Evolutionary conservation across 2,888 invertebrate genomes (phyloP).

Genomic region (Machimus atricapillus): DNA sequence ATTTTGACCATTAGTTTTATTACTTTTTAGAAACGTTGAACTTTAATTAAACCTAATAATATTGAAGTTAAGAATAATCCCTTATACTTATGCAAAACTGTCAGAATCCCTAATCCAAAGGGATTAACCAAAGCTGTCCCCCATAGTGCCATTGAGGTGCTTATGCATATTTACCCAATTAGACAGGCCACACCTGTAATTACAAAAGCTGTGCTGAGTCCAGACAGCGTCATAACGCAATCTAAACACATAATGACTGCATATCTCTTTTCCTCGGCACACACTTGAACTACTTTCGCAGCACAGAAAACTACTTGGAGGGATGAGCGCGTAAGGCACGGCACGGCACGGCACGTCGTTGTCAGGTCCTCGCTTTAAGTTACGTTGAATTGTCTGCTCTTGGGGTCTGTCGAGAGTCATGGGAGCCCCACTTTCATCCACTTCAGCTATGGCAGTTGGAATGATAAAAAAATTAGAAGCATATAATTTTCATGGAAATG

Average conservation of each 20-base stretch:
- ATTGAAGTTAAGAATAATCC: neutral
- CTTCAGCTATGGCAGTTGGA: neutral
- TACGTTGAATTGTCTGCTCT: neutral
- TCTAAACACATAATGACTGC: neutral
- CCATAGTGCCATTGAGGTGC: neutral
- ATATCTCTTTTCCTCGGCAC: neutral
- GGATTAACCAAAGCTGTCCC: neutral
- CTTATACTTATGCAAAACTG: neutral
- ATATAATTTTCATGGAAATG: slow-evolving; percentile 8
- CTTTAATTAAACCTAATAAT: neutral
- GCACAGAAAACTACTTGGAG: neutral
- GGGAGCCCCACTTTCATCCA: neutral
- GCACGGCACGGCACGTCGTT: neutral
- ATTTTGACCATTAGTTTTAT: neutral
- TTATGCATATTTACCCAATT: neutral
- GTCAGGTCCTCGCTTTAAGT: neutral
- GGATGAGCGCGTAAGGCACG: neutral
- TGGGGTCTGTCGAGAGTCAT: neutral
- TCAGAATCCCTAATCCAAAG: neutral
- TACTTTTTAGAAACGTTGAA: neutral
- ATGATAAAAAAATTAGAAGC: slow-evolving; percentile 12
- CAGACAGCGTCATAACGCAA: neutral
- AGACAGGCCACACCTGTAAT: neutral
- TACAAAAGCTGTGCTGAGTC: neutral
- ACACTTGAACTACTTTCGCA: neutral